Evolutionary conservation across 2,113 vertebrate species (phyloP).

Genomic region (Sinocyclocheilus anshuiensis): DNA sequence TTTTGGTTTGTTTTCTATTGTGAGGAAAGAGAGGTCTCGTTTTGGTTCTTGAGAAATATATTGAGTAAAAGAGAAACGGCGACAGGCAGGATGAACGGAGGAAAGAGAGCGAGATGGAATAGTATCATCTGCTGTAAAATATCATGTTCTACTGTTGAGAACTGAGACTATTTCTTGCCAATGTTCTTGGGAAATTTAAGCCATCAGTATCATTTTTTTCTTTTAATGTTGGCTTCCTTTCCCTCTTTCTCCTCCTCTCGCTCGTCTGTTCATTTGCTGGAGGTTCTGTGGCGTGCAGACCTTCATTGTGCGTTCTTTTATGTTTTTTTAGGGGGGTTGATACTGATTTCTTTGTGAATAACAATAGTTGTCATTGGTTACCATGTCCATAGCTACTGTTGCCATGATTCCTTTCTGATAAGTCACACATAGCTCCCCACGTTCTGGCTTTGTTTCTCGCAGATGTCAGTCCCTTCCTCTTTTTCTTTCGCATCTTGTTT

Average conservation of each 20-base stretch:
- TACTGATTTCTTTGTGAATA: conserved; percentile 31
- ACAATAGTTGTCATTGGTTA: conserved; percentile 40
- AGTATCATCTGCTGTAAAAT: conserved; percentile 37
- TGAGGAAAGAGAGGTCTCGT: background rate
- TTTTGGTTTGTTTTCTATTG: background rate
- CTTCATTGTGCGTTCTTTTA: conserved; percentile 3
- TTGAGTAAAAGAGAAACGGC: background rate
- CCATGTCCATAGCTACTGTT: conserved; percentile 47
- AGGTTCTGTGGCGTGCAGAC: conserved; percentile 1
- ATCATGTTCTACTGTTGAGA: conserved; percentile 10
- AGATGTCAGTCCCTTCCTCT: background rate
- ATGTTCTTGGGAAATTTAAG: conserved; percentile 53
- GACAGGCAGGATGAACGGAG: background rate
- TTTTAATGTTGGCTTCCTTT: background rate
- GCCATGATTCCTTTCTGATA: conserved; percentile 41
- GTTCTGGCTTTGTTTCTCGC: conserved; percentile 10
- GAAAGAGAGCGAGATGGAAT: background rate
- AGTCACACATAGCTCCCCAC: conserved; percentile 3
- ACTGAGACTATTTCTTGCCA: conserved; percentile 34
- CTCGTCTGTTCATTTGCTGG: conserved; percentile 17
- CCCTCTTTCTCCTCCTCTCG: background rate
- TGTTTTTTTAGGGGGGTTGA: conserved; percentile 9
- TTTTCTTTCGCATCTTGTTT: conserved; percentile 11
- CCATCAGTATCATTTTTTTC: conserved; percentile 51
- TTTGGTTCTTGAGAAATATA: conserved; percentile 9